These are phyloP conservation scores for Nipponia nippon DNA, from an alignment of 2,113 vertebrate genomes.

Conservation along the genomic window DNA sequence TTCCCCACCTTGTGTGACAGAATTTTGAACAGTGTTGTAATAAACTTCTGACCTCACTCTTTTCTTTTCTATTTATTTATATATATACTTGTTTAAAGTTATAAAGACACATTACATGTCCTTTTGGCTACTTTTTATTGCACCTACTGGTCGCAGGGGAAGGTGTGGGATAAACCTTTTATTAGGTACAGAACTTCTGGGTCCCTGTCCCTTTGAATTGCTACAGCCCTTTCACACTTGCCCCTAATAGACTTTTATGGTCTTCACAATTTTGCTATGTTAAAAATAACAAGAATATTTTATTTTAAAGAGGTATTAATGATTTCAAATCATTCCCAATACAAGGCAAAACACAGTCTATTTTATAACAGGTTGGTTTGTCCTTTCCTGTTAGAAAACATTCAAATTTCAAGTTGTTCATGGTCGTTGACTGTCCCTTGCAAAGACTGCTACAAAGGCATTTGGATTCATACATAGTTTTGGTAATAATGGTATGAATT, in stretches of 20 bases:
- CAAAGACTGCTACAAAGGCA: neutral
- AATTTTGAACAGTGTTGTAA: neutral
- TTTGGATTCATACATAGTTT: neutral
- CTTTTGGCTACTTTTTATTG: neutral
- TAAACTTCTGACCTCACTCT: neutral
- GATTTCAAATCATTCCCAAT: neutral
- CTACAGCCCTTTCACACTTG: neutral
- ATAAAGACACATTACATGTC: neutral
- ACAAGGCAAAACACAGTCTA: neutral
- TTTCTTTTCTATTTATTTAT: neutral
- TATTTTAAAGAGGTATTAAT: neutral
- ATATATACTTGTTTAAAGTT: neutral
- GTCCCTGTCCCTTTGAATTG: neutral
- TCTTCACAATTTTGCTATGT: neutral
- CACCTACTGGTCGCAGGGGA: neutral
- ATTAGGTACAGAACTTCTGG: neutral
- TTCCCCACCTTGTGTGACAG: neutral
- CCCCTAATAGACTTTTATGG: neutral
- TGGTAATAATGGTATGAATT: neutral
- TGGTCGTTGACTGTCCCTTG: neutral
- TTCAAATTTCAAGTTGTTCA: neutral
- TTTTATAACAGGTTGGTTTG: neutral
- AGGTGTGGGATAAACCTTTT: neutral
- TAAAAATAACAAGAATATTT: neutral
- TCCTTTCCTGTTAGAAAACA: neutral